Evolutionary conservation across 2,888 invertebrate genomes (phyloP), one percentile per base, ranked within the genome.

Genomic region (Torymus aiolomorphi): DNA sequence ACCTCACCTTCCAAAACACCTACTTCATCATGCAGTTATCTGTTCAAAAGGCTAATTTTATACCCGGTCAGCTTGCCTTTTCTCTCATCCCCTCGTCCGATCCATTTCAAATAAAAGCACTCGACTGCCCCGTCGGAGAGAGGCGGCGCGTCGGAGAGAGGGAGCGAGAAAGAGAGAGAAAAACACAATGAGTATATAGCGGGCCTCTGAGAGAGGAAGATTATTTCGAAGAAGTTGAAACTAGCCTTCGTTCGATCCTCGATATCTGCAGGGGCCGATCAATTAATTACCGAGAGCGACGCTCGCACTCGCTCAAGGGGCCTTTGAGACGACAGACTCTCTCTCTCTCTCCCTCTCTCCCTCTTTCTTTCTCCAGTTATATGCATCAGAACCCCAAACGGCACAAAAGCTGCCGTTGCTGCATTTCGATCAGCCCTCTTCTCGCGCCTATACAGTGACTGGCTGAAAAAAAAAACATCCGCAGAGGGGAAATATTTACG

Each of bases 261-360:
- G 84, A 84, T 87, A 88, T 88, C 88, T 85, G 75, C 78, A 83
- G 80, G 78, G 80, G 82, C 75, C 86, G 88, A 87, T 88, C 86
- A 87, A 88, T 88, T 88, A 88, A 88, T 88, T 88, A 87, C 86
- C 84, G 83, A 83, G 42, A 10, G 66, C 74, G 82, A 74, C 16
- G 52, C 42, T 71, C 59, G 66, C 62, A 20, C 42, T 42, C 42
- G 42, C 42, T 42, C 8, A 42, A 8, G 52, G 66, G 52, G 24
- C 10, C 52, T 51, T 54, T 71, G 13, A 0, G 49, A 63, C 59
- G 84, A 84, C 84, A 84, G 81, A 82, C 81, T 42, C 16, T 42
- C 42, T 10, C 42, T 5, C 42, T 8, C 42, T 42, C 31, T 31
- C 24, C 3, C 24, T 24, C 24, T 24, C 24, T 24, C 42, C 8